Base-by-base conservation (phyloP, 2,797 vertebrate genomes). In the Erethizon dorsatum region DNA sequence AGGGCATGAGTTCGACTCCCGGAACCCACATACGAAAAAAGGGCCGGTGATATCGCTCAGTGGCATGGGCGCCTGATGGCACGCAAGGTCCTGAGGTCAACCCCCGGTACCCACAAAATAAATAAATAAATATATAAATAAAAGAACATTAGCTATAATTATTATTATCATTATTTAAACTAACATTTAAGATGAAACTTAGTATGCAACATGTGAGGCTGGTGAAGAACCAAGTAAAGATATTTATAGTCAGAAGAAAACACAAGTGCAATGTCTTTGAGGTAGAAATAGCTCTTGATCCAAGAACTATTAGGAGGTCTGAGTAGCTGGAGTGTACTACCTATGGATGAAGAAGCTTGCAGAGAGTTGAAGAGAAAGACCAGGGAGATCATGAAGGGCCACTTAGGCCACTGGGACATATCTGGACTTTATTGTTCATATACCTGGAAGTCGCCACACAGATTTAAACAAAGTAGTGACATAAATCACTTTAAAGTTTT, bases 191-290 rank as follows among this genome's bases (percentile, higher is more conserved):
- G 5, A 61, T 50, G 26, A 83, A 88, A 78, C 4, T 14, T 59
- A 37, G 8, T 61, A 41, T 54, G 56, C 26, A 52, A 93, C 78
- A 90, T n/a, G 6, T 63, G 22, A 89, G 14, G 24, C 26, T 90
- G 20, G 63, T 41, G 28, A 84, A 87, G 28, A 97, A 88, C 13
- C 80, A 56, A 95, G 89, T 15, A 87, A 88, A 88, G 31, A 78
- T 37, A 90, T 63, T 86, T 87, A 28, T 50, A 69, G 45, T 45
- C 15, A 54, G 57, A 89, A 65, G 56, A 50, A 88, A 84, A 11
- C 15, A 45, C 57, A 73, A 41, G 7, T 22, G 33, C 15, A 47
- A 50, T 89, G 14, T 52, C 26, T 63, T 59, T 57, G 52, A 87
- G 47, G 52, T 59, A 12, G 18, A 93, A 56, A 94, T 14, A 57